Evolutionary conservation across 2,888 invertebrate species (phyloP), one percentile per base, ranked within the genome.

Genomic region (Hypena proboscidalis): DNA sequence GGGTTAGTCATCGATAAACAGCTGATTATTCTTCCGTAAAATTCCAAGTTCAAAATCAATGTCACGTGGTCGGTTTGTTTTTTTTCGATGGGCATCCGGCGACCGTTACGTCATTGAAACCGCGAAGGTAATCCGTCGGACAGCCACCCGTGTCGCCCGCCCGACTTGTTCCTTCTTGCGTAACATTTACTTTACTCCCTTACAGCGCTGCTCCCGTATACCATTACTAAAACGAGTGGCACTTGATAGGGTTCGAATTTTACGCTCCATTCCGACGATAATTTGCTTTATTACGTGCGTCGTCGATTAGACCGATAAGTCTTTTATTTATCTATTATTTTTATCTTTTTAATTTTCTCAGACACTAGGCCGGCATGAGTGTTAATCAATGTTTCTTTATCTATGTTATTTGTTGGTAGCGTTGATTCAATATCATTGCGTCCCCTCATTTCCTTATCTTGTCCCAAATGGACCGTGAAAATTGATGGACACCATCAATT

Each of bases 101-200:
- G 65, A 76, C 74, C 77, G 77, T 84, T 84, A 81, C 80, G 74
- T 84, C 83, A 80, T 65, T 72, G 76, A 64, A 62, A 60, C 62
- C 56, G 54, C 60, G 67, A 72, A 74, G 76, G 77, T 76, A 68
- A 70, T 67, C 66, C 59, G 63, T 55, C 55, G 61, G 58, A 63
- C 71, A 45, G 65, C 58, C 65, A 64, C 66, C 66, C 74, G 70
- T 71, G 75, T 62, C 70, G 82, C 59, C 71, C 67, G 83, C 59
- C 78, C 79, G 70, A 77, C 69, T 75, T 85, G 75, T 51, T 70
- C 55, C 63, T 55, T 80, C 79, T 80, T 76, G 80, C 85, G 79
- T 83, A 78, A 82, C 80, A 63, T 69, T 70, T 55, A 53, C 51
- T 58, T 67, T 58, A 57, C 61, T 68, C 67, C 70, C 64, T 52